Evolutionary conservation across 2,113 vertebrate species (phyloP), one percentile per base, ranked within the genome.

Genomic region (Clarias magur): DNA sequence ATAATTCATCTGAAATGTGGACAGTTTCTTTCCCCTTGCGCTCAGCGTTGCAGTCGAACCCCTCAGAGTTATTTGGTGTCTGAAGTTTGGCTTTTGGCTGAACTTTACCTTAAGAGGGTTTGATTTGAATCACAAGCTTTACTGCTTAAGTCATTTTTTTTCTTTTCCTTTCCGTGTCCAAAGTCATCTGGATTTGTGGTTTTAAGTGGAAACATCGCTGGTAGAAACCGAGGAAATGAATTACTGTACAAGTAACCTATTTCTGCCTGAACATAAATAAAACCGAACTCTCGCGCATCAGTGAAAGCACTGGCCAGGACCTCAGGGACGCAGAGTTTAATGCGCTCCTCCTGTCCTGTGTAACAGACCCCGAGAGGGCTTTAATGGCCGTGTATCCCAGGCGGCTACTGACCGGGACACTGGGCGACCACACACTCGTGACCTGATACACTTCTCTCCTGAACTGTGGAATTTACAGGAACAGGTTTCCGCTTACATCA

Each of bases 341-440:
- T 13, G 10, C 59, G 53, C 70, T 80, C 70, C n/a, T 86, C 67
- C 81, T 70, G 27, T n/a, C 15, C 25, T 85, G 83, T 76, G 57
- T 88, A 91, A 93, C 91, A 87, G 65, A 68, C 62, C 83, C 80
- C 83, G 78, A 78, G 72, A 83, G 83, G 54, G 48, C 67, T 87
- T 62, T 90, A 91, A 91, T 89, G 85, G 85, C 76, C 62, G n/a
- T 1, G 73, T 78, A 38, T 83, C 88, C 91, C 90, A 73, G 68
- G 85, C 89, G 88, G 93, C 87, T 84, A 87, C 27, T 42, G 82
- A 89, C 91, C 89, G 53, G 85, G n/a, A n/a, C 87, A 63, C 80
- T 34, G 65, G 85, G 23, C 17, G 13, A 16, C 57, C 3, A 73
- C 73, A 25, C 19, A 72, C 68, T 38, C 34, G 23, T 25, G 53